Evolutionary conservation across 2,797 vertebrate species (phyloP), one percentile per base, ranked within the genome.

Genomic region (Coranthus polyacanthus): DNA sequence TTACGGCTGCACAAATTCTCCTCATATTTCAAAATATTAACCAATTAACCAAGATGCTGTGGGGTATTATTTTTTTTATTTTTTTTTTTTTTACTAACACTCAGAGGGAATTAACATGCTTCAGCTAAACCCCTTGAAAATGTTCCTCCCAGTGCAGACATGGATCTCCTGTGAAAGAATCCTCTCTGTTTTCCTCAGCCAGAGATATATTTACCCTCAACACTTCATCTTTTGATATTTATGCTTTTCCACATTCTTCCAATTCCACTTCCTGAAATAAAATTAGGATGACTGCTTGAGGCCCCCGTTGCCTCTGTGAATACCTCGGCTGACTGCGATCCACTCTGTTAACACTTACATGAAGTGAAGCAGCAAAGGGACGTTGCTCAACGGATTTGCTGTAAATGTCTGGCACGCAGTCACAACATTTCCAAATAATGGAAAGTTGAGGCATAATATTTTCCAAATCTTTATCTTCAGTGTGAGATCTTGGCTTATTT

Each of bases 201-300:
- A 5, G 15, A 78, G 78, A 78, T 75, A 67, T 79, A 70, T 81
- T 82, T 81, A 81, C 82, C 54, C 68, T 54, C 46, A 57, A 66
- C 68, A 64, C 65, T 81, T 81, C 51, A 71, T 86, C 61, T 83
- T 82, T 77, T 78, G 65, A 82, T 87, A 87, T 89, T 85, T 86
- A 87, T 81, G 67, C 75, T 73, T 85, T 81, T 71, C 57, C 54
- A 83, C 83, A 89, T 90, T 90, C 86, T 66, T 85, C 64, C 64
- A 70, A 82, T 82, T 87, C 75, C 78, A 79, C 56, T 64, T 85
- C 67, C 71, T 87, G 81, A 83, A 89, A 87, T 78, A 83, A 75
- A 87, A 73, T 80, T 64, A 54, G 74, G 66, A 75, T 60, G 52
- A 49, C 49, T 38, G 51, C 65, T 57, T 0, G 49, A 79, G 72